Evolutionary conservation across 2,797 vertebrate genomes (phyloP).

Genomic region (Trematomus bernacchii): DNA sequence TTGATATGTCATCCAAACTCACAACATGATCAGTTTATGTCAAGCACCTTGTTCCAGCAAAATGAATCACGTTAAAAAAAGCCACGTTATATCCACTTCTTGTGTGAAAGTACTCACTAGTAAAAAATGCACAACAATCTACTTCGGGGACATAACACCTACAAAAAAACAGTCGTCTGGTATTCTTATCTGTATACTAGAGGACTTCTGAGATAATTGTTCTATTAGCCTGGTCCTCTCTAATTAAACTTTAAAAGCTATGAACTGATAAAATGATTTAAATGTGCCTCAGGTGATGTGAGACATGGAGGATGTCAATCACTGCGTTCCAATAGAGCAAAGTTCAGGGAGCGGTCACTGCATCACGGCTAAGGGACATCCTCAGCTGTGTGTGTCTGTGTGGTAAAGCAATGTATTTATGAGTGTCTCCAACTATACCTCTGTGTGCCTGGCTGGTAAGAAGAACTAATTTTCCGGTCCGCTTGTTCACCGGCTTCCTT

Average conservation of each 20-base stretch:
- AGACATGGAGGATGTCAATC: slow-evolving; percentile 36
- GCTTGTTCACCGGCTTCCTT: slow-evolving; percentile 74
- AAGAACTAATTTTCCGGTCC: slow-evolving; percentile 79
- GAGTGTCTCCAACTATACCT: slow-evolving; percentile 52
- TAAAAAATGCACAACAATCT: neutral
- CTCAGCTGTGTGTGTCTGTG: slow-evolving; percentile 24
- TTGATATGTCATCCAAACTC: too few relatives aligned
- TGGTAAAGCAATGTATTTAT: slow-evolving; percentile 31
- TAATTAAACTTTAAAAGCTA: slow-evolving; percentile 33
- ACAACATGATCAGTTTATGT: too few relatives aligned
- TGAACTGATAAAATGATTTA: slow-evolving; percentile 12
- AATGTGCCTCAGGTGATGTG: slow-evolving; percentile 40
- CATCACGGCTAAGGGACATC: slow-evolving; percentile 39
- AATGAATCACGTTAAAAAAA: too few relatives aligned
- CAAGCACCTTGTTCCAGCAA: too few relatives aligned
- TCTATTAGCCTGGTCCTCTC: slow-evolving; percentile 17
- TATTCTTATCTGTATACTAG: neutral
- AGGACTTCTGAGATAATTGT: slow-evolving; percentile 2
- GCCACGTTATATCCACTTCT: too few relatives aligned
- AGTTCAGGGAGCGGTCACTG: slow-evolving; percentile 62
- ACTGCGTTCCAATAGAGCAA: slow-evolving; percentile 36
- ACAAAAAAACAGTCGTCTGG: neutral
- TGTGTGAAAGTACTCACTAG: too few relatives aligned
- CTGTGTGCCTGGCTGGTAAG: slow-evolving; percentile 52
- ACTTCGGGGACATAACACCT: neutral